Conservation (phyloP, 2,797 vertebrate species). For the Anguilla anguilla region DNA sequence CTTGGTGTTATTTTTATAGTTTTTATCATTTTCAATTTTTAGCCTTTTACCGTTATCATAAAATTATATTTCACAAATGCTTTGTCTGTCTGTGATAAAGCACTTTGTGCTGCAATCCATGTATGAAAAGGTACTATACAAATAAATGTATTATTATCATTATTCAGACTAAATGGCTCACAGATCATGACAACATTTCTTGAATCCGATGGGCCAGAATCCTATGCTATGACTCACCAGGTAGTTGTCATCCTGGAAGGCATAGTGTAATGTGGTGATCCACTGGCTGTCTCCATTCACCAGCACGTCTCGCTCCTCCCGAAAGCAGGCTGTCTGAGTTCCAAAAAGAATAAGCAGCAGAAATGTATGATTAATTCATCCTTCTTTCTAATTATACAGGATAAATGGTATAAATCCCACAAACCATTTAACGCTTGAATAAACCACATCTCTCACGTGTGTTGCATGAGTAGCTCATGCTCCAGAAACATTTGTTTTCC, state of each 20-base stretch:
- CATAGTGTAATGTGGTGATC: constrained; percentile 98
- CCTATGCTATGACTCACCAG: constrained; percentile 76
- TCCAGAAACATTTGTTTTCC: background rate
- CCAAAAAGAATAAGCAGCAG: background rate
- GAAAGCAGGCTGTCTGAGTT: constrained; percentile 93
- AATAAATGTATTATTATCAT: too few species aligned
- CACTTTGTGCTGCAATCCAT: too few species aligned
- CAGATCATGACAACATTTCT: background rate
- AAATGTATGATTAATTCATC: background rate
- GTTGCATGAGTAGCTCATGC: background rate
- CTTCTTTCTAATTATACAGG: background rate
- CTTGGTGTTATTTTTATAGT: too few species aligned
- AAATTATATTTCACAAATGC: too few species aligned
- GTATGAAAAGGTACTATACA: too few species aligned
- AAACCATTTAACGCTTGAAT: background rate
- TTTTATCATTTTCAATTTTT: too few species aligned
- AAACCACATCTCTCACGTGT: background rate
- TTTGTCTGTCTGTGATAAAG: too few species aligned
- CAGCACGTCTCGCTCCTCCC: constrained; percentile 95
- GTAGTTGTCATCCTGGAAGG: constrained; percentile 98
- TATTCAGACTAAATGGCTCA: background rate
- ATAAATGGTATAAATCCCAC: background rate
- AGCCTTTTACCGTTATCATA: too few species aligned
- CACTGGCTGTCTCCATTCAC: constrained; percentile 97
- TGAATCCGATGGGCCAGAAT: background rate